These are phyloP conservation scores for Chloroceryle inda DNA, from an alignment of 2,797 vertebrate genomes.

Conservation along the genomic window DNA sequence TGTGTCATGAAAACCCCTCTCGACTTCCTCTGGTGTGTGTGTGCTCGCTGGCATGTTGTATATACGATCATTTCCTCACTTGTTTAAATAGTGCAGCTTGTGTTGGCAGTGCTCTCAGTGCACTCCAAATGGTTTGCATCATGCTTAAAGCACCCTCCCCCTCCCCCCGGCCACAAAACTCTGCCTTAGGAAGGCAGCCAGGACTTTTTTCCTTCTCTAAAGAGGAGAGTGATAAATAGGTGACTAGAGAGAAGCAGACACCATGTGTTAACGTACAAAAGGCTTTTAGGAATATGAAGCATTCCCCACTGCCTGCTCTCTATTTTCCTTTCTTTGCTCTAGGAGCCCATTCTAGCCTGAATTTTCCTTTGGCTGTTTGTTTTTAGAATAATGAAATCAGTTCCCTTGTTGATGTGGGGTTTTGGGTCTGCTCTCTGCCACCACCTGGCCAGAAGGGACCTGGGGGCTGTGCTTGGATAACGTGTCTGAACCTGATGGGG, in stretches of 20 bases:
- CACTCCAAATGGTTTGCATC: constrained; percentile 99
- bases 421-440: constrained; percentile 71
- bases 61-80: constrained; percentile 99
- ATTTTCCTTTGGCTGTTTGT: constrained; percentile 80
- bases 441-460: constrained; percentile 69
- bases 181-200: constrained; percentile 85
- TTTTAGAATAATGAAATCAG: constrained; percentile 80
- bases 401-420: constrained; percentile 76
- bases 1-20: constrained; percentile 91
- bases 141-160: constrained; percentile 93
- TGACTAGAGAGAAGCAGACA: constrained; percentile 87
- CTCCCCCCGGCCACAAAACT: constrained; percentile 83
- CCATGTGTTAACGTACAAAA: constrained; percentile 83
- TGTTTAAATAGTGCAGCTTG: constrained; percentile 99
- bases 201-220: constrained; percentile 81
- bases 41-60: constrained; percentile 95
- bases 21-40: constrained; percentile 84
- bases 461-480: constrained; percentile 38
- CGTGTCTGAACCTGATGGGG: not conserved
- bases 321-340: constrained; percentile 81
- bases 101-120: constrained; percentile 95
- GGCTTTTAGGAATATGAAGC: constrained; percentile 84
- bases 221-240: constrained; percentile 87
- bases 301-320: constrained; percentile 81
- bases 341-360: constrained; percentile 78